Percentiles rank a stretch among this genome's conserved stretches.
These are phyloP conservation scores for Apostichopus californicus DNA, from an alignment of 35 echinoderm and acorn worm genomes.

Conservation along the genomic window DNA sequence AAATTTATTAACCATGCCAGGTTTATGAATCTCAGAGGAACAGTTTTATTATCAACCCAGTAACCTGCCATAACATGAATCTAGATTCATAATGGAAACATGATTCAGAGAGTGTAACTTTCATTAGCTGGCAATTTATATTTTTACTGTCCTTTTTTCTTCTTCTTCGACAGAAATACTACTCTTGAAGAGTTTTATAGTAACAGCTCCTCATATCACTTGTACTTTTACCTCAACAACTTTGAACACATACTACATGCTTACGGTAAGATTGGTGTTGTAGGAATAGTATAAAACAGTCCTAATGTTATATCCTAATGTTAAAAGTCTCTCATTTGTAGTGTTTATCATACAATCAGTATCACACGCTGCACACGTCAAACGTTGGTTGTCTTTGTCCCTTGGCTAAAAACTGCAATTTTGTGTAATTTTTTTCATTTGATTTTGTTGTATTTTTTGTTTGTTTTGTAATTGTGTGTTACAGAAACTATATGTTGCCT, in stretches of 20 bases:
- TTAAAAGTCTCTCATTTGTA: too few species aligned
- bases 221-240: constrained; percentile 94
- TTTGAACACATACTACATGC: constrained; percentile 84
- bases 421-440: too few species aligned
- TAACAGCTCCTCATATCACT: constrained; percentile 50
- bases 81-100: not conserved
- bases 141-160: not conserved
- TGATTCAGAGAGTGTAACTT: not conserved
- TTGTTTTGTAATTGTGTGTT: too few species aligned
- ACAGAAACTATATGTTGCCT: too few species aligned
- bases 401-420: too few species aligned
- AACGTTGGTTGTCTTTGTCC: too few species aligned
- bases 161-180: constrained; percentile 66
- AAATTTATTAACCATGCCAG: too few species aligned
- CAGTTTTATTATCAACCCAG: not conserved
- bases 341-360: too few species aligned
- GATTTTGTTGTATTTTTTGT: too few species aligned
- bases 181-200: constrained; percentile 70
- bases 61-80: not conserved
- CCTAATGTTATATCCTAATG: too few species aligned
- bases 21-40: not conserved
- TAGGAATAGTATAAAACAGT: too few species aligned
- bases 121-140: not conserved
- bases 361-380: too few species aligned
- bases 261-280: constrained; percentile 70